phyloP scores from a whole-genome alignment of 2,888 invertebrate genomes.

The Ennomos quercinarius region DNA sequence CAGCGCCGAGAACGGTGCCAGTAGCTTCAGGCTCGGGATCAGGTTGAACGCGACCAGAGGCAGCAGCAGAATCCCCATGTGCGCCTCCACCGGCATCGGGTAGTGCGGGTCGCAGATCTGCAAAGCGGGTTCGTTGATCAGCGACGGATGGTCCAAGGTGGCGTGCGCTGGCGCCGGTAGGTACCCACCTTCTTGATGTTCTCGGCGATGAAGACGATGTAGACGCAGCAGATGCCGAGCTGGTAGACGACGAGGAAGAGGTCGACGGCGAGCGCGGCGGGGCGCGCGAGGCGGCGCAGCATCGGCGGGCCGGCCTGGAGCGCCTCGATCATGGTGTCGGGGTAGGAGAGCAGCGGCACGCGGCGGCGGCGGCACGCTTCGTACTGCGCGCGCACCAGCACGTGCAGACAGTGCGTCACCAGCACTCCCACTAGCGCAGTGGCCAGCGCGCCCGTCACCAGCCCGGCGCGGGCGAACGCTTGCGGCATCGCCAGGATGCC shows the following conservation, averaged over 20 bases:
- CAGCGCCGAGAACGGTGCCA: slow-evolving; percentile 93
- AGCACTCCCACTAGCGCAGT: slow-evolving; percentile 91
- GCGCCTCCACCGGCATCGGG: slow-evolving; percentile 78
- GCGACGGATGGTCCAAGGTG: too few species aligned
- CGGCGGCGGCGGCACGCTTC: slow-evolving; percentile 85
- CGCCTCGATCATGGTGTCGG: slow-evolving; percentile 92
- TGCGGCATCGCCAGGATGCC: slow-evolving; percentile 97
- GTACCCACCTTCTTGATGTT: slow-evolving; percentile 89
- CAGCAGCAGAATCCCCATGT: slow-evolving; percentile 88
- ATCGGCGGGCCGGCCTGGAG: slow-evolving; percentile 90
- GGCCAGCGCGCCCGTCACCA: slow-evolving; percentile 91
- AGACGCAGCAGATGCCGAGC: slow-evolving; percentile 97
- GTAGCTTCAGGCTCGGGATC: slow-evolving; percentile 90
- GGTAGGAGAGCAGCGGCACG: slow-evolving; percentile 93
- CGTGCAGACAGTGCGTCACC: slow-evolving; percentile 95
- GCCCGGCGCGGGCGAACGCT: slow-evolving; percentile 94
- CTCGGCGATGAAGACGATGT: slow-evolving; percentile 95
- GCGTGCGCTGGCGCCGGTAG: too few species aligned
- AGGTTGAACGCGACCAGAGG: slow-evolving; percentile 90
- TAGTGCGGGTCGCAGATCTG: slow-evolving; percentile 71
- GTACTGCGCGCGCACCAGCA: slow-evolving; percentile 87
- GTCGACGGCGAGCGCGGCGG: slow-evolving; percentile 87
- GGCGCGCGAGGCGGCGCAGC: slow-evolving; percentile 86
- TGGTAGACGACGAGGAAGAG: slow-evolving; percentile 92
- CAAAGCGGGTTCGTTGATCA: neutral